These are phyloP conservation scores for Aptenodytes forsteri DNA, from an alignment of 2,113 vertebrate genomes.

Conservation along the genomic window DNA sequence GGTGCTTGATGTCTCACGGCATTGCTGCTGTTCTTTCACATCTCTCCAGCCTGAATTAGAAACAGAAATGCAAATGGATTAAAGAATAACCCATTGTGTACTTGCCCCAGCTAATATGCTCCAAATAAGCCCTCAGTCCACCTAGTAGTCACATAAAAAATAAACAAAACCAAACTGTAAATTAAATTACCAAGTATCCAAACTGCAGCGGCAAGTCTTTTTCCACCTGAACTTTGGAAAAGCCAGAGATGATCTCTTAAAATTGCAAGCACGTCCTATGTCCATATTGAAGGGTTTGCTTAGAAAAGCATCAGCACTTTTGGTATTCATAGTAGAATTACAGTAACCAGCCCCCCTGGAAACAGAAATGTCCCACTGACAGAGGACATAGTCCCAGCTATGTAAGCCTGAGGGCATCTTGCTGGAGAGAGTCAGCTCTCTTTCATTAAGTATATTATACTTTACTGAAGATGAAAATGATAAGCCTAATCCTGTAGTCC, in stretches of 20 bases:
- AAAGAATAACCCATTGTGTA: not conserved
- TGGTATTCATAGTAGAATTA: not conserved
- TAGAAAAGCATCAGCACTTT: not conserved
- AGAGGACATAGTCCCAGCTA: not conserved
- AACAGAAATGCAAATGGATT: not conserved
- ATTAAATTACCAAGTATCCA: not conserved
- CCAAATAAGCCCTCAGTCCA: not conserved
- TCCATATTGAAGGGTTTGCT: not conserved
- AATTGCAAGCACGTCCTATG: not conserved
- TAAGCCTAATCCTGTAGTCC: not conserved
- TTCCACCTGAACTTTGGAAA: not conserved
- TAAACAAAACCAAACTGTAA: not conserved
- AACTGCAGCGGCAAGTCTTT: not conserved
- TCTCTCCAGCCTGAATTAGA: not conserved
- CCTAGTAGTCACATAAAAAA: not conserved
- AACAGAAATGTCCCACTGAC: not conserved
- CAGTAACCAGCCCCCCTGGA: not conserved
- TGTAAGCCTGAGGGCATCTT: not conserved
- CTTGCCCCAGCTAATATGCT: not conserved
- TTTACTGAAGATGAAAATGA: not conserved
- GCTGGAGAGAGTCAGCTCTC: not conserved
- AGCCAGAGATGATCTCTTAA: not conserved
- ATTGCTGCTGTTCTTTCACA: not conserved
- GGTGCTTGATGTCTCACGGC: fast-evolving
- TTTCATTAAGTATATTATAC: not conserved